Percentiles rank a stretch among this genome's conserved stretches.
Conservation (phyloP, 2,888 invertebrate genomes). For the Lycocerus yunnanus region DNA sequence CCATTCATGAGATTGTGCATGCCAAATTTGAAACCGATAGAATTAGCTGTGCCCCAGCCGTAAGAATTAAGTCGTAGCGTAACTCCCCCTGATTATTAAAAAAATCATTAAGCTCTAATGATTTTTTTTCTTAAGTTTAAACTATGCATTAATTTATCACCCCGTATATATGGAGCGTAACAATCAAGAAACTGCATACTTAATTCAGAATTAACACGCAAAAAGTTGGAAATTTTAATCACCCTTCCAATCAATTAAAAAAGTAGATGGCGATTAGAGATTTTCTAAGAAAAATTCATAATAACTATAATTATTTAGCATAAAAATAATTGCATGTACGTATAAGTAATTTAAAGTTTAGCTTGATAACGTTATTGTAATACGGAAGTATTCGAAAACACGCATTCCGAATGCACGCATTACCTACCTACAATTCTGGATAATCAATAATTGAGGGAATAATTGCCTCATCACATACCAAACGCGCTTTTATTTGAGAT, state of each 20-base stretch:
- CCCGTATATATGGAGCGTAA: neutral
- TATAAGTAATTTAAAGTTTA: constrained; percentile 10
- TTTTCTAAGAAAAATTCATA: neutral
- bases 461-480: constrained; percentile 8
- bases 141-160: too few species aligned
- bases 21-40: too few species aligned
- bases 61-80: too few species aligned
- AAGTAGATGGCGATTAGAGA: neutral
- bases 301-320: constrained; percentile 9
- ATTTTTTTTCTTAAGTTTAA: too few species aligned
- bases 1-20: too few species aligned
- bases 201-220: neutral
- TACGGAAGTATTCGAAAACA: constrained; percentile 17
- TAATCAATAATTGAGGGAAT: constrained; percentile 18
- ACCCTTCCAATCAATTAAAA: constrained; percentile 4
- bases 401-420: constrained; percentile 10
- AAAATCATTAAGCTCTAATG: too few species aligned
- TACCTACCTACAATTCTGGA: neutral
- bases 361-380: constrained; percentile 13
- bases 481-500: too few species aligned
- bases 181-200: neutral
- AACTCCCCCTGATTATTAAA: too few species aligned
- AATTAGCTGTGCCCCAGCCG: too few species aligned
- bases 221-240: neutral
- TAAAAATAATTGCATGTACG: constrained; percentile 6